These are phyloP conservation scores for Gymnodraco acuticeps DNA, from an alignment of 2,797 vertebrate species.

Conservation along the genomic window DNA sequence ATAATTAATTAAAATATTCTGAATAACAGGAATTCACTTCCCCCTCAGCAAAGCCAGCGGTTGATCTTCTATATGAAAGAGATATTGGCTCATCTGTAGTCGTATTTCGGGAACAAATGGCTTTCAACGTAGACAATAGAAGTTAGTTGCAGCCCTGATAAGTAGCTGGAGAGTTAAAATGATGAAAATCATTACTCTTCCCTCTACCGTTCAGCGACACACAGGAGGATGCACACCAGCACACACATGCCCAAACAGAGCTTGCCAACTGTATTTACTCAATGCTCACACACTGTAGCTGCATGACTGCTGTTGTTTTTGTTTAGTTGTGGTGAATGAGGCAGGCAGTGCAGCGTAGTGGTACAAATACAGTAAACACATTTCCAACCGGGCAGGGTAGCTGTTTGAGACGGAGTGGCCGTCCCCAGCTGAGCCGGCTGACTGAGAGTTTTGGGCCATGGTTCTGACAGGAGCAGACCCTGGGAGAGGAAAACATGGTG, in stretches of 20 bases:
- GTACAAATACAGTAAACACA: constrained; percentile 71
- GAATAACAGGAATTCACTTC: background rate
- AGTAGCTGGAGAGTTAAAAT: background rate
- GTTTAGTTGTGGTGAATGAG: constrained; percentile 52
- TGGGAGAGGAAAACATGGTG: constrained; percentile 57
- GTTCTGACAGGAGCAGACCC: constrained; percentile 80
- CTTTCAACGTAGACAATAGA: background rate
- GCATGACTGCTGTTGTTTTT: constrained; percentile 31
- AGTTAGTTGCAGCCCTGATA: background rate
- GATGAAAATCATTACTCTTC: background rate
- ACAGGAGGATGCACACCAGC: constrained; percentile 31
- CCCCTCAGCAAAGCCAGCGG: background rate
- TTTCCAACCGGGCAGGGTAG: constrained; percentile 58
- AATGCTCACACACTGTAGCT: constrained; percentile 16
- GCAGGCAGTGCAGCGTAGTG: constrained; percentile 53
- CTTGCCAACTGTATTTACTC: constrained; percentile 33
- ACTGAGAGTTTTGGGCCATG: constrained; percentile 82
- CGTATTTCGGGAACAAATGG: background rate
- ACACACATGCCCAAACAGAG: background rate
- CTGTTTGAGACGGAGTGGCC: constrained; percentile 44
- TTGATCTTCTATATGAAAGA: background rate
- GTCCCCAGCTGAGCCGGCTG: constrained; percentile 77
- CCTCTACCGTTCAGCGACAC: background rate
- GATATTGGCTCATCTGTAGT: background rate
- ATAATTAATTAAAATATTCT: background rate